These are phyloP conservation scores for Phrynosoma platyrhinos DNA, from an alignment of 2,113 vertebrate species.

Conservation along the genomic window DNA sequence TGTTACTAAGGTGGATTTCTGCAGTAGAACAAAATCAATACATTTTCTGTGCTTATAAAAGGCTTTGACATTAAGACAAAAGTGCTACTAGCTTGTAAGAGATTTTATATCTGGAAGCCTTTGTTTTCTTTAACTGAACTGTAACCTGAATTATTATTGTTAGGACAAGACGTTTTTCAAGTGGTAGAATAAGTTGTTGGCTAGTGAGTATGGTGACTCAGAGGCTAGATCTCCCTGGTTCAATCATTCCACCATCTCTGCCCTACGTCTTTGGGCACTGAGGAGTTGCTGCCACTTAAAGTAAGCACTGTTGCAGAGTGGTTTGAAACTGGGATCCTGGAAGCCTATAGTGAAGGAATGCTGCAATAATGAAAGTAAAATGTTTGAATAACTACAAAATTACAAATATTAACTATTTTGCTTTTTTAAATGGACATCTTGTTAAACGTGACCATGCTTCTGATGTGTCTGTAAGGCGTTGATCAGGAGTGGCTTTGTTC, in stretches of 20 bases:
- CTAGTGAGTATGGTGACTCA: neutral
- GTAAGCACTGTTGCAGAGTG: neutral
- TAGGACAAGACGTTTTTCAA: neutral
- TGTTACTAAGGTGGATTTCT: neutral
- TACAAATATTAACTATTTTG: neutral
- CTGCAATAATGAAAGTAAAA: neutral
- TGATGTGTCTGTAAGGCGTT: neutral
- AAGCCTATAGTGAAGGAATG: neutral
- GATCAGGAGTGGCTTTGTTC: neutral
- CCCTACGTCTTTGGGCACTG: neutral
- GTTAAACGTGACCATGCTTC: no score
- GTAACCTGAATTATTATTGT: neutral
- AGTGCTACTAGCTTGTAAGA: neutral
- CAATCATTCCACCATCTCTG: neutral
- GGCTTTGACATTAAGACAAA: constrained; percentile 6
- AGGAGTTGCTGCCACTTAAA: neutral
- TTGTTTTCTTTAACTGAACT: neutral
- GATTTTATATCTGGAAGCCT: neutral
- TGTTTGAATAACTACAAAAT: neutral
- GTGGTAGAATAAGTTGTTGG: neutral
- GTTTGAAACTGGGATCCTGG: neutral
- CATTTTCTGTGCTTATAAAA: neutral
- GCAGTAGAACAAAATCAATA: neutral
- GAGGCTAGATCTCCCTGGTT: neutral
- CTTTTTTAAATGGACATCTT: neutral